Evolutionary conservation across 1,140 invertebrate species (phyloP).

Genomic region (Aphaenogaster rudis): DNA sequence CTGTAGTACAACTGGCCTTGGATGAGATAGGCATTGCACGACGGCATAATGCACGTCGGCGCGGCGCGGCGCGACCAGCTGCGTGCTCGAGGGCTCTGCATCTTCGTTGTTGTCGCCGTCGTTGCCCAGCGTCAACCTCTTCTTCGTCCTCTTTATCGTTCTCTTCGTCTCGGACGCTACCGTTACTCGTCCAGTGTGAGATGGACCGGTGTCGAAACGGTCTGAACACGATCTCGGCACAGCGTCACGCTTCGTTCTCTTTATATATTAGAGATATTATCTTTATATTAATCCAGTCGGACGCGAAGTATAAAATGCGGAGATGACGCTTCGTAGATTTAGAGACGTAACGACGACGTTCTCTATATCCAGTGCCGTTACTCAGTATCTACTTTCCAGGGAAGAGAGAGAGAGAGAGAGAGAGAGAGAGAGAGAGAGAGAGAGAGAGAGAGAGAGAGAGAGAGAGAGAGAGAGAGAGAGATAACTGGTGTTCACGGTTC

Average conservation of each 20-base stretch:
- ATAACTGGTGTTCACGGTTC: not conserved
- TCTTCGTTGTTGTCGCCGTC: slow-evolving; percentile 65
- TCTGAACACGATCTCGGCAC: not conserved
- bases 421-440: not conserved
- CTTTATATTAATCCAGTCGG: slow-evolving; percentile 37
- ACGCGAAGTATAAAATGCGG: not conserved
- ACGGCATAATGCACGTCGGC: slow-evolving; percentile 82
- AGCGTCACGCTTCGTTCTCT: slow-evolving; percentile 10
- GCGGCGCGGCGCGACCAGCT: slow-evolving; percentile 65
- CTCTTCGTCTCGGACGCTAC: slow-evolving; percentile 64
- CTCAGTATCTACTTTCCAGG: not conserved
- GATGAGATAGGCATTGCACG: slow-evolving; percentile 83
- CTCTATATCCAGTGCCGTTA: not conserved
- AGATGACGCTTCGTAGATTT: not conserved
- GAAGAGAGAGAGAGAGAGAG: not conserved
- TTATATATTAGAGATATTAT: slow-evolving; percentile 26
- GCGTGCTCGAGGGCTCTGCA: slow-evolving; percentile 74
- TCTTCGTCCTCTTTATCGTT: not conserved
- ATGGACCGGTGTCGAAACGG: slow-evolving; percentile 49
- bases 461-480: not conserved
- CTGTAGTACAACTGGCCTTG: slow-evolving; percentile 85
- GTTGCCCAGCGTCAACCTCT: slow-evolving; percentile 39
- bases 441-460: not conserved
- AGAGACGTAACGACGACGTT: not conserved
- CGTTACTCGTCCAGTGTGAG: slow-evolving; percentile 62